A percentile compares a stretch with the other conserved stretches of the same genome.
These are phyloP conservation scores for Periphyllus acericola DNA, from an alignment of 2,888 invertebrate genomes.

Conservation along the genomic window DNA sequence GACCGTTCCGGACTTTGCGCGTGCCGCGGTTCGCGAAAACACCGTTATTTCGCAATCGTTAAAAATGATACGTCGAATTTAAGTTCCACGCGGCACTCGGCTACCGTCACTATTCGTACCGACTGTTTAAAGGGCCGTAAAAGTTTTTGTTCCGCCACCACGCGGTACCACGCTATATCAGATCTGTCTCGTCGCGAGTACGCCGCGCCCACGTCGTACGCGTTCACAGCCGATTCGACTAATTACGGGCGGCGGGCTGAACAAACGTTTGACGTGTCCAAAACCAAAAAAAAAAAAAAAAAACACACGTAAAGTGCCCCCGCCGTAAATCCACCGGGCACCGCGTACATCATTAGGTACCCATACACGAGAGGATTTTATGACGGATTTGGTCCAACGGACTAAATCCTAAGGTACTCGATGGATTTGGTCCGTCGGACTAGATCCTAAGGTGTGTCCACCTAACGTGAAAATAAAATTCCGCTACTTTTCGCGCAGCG, in stretches of 20 bases:
- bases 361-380: too few relatives aligned
- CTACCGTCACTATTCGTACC: not conserved
- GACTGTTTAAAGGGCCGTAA: not conserved
- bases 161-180: too few relatives aligned
- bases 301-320: not conserved
- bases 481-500: too few relatives aligned
- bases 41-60: not conserved
- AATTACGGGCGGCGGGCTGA: not conserved
- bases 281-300: too few relatives aligned
- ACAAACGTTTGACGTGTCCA: constrained; percentile 10
- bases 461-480: too few relatives aligned
- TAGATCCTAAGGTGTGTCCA: too few relatives aligned
- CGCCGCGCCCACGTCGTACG: not conserved
- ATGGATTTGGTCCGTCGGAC: too few relatives aligned
- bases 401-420: too few relatives aligned
- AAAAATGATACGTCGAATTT: not conserved
- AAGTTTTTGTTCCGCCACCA: not conserved
- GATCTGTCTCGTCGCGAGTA: constrained; percentile 9
- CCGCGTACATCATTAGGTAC: not conserved
- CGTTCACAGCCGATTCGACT: constrained; percentile 1
- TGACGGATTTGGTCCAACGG: too few relatives aligned
- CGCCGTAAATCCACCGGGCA: not conserved
- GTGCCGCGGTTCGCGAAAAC: not conserved
- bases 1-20: not conserved
- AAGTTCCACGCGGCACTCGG: not conserved